Evolutionary conservation across 2,113 vertebrate genomes (phyloP), one percentile per base, ranked within the genome.

Genomic region (Syrrhaptes paradoxus): DNA sequence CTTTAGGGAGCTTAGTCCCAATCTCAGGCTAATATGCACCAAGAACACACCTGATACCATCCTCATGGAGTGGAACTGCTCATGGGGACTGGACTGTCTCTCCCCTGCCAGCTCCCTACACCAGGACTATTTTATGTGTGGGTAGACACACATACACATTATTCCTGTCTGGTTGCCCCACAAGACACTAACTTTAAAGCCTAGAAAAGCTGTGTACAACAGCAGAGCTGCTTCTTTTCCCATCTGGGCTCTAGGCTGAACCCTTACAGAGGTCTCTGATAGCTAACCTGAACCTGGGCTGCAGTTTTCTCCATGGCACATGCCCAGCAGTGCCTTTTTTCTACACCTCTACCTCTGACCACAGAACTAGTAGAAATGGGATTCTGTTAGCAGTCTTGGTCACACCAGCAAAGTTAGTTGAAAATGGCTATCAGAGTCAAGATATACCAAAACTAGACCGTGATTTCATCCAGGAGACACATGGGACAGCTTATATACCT

Each of bases 221-320:
- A 43, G 29, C 26, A 59, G 43, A 80, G 31, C 24, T 76, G 15
- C 21, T 67, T 72, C n/a, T 25, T 80, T 52, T 13, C 34, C 46
- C 26, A 32, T 4, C 16, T 80, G 52, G 24, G 16, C 24, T 72
- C 36, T 54, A 77, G 52, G 20, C 15, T 92, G 73, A 9, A 5
- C n/a, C 4, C 7, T 17, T 24, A 14, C 1, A 1, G 13, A 41
- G 28, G 8, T 49, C 16, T 41, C 7, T 17, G 12, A 36, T 13
- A 46, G 21, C 5, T 54, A 81, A 6, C 8, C 9, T 51, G 48
- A 59, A 54, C 58, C 18, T 58, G 20, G 29, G 32, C 32, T 41
- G 18, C 3, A 25, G 7, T 59, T 34, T 74, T 75, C 31, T 34
- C 43, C 36, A 8, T 9, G 9, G 18, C 12, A 48, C 13, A 4